A percentile compares a stretch with the other conserved stretches of the same genome.
Conservation (phyloP, 2,888 invertebrate species). For the Epinotia brunnichana region DNA sequence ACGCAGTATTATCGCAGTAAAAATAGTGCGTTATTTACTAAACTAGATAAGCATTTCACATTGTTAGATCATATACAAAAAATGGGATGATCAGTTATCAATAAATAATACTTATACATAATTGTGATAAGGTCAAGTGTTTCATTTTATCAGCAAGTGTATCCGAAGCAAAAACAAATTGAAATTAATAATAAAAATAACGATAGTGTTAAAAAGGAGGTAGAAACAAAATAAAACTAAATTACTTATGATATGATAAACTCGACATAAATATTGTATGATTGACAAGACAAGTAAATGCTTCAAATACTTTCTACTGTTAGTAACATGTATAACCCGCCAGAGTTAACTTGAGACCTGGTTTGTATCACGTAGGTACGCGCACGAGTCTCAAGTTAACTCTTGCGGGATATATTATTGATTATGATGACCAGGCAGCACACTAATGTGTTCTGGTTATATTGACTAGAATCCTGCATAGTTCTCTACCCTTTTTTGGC, state of each 20-base stretch:
- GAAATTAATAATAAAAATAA: slow-evolving; percentile 4
- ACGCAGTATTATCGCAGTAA: not conserved
- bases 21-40: not conserved
- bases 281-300: slow-evolving; percentile 23
- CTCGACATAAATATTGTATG: slow-evolving; percentile 16
- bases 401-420: too few relatives aligned
- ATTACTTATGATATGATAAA: not conserved
- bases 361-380: too few relatives aligned
- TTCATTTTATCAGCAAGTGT: not conserved
- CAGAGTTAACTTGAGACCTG: too few relatives aligned
- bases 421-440: slow-evolving; percentile 5
- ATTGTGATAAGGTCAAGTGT: slow-evolving; percentile 15
- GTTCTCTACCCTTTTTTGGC: not conserved
- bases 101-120: slow-evolving; percentile 20
- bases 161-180: not conserved
- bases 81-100: slow-evolving; percentile 4
- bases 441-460: slow-evolving; percentile 19
- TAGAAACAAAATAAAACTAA: slow-evolving; percentile 17
- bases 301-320: slow-evolving; percentile 1
- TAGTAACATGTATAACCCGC: slow-evolving; percentile 4
- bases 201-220: slow-evolving; percentile 6
- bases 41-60: not conserved
- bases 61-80: not conserved
- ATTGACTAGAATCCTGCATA: slow-evolving; percentile 37
- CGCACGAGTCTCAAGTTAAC: too few relatives aligned